Conservation (phyloP, 2,888 invertebrate genomes). For the Cremastobaeus sp. region DNA sequence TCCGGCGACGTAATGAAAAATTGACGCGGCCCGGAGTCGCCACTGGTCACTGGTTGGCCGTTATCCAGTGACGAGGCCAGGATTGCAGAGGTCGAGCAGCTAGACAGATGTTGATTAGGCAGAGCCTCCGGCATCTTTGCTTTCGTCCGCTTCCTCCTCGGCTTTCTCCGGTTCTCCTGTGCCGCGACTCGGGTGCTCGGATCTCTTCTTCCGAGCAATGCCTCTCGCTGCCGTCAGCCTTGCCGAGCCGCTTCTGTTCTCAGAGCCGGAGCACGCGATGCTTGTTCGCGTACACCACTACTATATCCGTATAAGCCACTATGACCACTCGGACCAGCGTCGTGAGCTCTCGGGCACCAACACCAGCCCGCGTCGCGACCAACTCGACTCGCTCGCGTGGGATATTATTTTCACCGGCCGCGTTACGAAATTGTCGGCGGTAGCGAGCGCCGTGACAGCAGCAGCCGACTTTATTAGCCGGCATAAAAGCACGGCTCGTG, state of each 20-base stretch:
- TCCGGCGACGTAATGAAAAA: slow-evolving; percentile 43
- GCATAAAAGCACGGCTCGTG: too few species aligned
- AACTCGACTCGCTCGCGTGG: slow-evolving; percentile 52
- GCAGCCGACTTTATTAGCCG: slow-evolving; percentile 16
- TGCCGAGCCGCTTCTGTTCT: slow-evolving; percentile 74
- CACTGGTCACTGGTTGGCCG: slow-evolving; percentile 49
- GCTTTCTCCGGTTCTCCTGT: slow-evolving; percentile 32
- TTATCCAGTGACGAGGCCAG: slow-evolving; percentile 52
- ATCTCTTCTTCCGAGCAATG: slow-evolving; percentile 35
- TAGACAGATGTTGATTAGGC: slow-evolving; percentile 75
- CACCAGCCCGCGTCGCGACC: slow-evolving; percentile 51
- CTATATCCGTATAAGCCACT: too few species aligned
- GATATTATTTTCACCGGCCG: slow-evolving; percentile 43
- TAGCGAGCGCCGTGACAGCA: slow-evolving; percentile 23
- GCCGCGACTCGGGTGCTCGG: slow-evolving; percentile 36
- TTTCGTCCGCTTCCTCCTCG: slow-evolving; percentile 54
- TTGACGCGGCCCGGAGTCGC: slow-evolving; percentile 44
- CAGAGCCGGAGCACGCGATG: slow-evolving; percentile 73
- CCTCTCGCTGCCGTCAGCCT: slow-evolving; percentile 67
- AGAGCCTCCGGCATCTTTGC: slow-evolving; percentile 66
- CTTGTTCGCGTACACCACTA: slow-evolving; percentile 64
- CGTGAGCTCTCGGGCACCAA: slow-evolving; percentile 47
- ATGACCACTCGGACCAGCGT: slow-evolving; percentile 31
- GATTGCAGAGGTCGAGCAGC: slow-evolving; percentile 66
- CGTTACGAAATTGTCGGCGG: slow-evolving; percentile 40